phyloP scores from a whole-genome alignment of 1,140 invertebrate species.

The Luehdorfia chinensis region DNA sequence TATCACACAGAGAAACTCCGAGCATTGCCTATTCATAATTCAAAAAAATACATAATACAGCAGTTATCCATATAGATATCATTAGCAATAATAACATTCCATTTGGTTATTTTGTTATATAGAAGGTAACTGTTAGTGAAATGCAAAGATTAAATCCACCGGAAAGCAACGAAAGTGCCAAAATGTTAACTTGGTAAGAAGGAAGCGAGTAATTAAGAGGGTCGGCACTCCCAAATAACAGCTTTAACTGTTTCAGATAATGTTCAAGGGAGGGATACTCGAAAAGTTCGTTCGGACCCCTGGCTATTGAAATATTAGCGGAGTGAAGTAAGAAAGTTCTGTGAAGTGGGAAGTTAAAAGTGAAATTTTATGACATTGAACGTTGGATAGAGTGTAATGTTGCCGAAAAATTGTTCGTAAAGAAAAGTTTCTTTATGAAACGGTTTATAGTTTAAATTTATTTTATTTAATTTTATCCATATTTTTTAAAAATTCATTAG shows the following conservation, averaged over 20 bases:
- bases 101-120: not conserved
- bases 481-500: no score
- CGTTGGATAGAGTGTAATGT: no score
- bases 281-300: slow-evolving; percentile 7
- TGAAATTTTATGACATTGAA: not conserved
- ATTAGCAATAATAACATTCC: no score
- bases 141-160: slow-evolving; percentile 2
- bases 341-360: not conserved
- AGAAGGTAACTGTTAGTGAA: not conserved
- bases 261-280: slow-evolving; percentile 10
- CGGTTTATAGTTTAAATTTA: no score
- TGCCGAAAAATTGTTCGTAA: no score
- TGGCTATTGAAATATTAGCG: slow-evolving; percentile 7
- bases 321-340: not conserved
- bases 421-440: no score
- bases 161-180: slow-evolving; percentile 10
- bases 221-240: slow-evolving; percentile 23
- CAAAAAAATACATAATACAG: no score
- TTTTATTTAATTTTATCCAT: no score
- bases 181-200: slow-evolving; percentile 20
- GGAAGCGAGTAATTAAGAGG: slow-evolving; percentile 42
- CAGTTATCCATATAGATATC: no score
- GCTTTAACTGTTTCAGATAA: slow-evolving; percentile 33
- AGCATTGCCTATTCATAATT: no score
- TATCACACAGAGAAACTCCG: no score